Conservation (phyloP, 2,113 vertebrate species). For the Paratilapia polleni region DNA sequence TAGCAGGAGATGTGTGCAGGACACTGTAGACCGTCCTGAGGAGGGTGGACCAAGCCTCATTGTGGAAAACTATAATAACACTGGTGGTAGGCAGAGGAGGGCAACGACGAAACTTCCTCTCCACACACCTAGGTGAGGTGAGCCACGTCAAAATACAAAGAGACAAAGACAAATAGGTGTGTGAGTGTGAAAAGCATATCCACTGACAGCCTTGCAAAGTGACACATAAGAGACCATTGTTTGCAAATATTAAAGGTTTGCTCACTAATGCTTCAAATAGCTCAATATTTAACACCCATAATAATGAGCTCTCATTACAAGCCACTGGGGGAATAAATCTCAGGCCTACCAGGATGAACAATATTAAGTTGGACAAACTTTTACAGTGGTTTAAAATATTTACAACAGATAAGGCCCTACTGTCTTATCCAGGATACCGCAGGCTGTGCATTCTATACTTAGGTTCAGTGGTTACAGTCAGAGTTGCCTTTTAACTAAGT, state of each 20-base stretch:
- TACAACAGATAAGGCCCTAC: not conserved
- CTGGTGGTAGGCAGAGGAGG: conserved; percentile 91
- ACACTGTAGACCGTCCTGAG: conserved; percentile 93
- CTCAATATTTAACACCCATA: not conserved
- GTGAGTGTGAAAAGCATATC: not conserved
- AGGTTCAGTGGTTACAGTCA: not conserved
- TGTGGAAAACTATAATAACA: conserved; percentile 92
- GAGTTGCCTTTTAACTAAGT: not conserved
- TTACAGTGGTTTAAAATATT: not conserved
- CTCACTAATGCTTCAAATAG: not conserved
- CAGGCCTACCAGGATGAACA: not conserved
- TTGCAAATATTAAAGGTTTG: not conserved
- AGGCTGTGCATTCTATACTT: not conserved
- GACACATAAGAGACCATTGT: not conserved
- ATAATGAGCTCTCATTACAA: not conserved
- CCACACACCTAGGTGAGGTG: conserved; percentile 83
- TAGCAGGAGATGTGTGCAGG: conserved; percentile 87
- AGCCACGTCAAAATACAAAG: not conserved
- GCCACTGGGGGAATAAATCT: not conserved
- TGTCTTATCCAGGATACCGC: not conserved
- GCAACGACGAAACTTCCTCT: conserved; percentile 89
- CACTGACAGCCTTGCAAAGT: not conserved
- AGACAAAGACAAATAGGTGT: not conserved
- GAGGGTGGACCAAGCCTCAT: conserved; percentile 93
- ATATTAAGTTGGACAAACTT: not conserved